Percentiles rank a stretch among this genome's conserved stretches.
Evolutionary conservation across 1,140 invertebrate genomes (phyloP).

Genomic region (Drosophila parabipectinata): DNA sequence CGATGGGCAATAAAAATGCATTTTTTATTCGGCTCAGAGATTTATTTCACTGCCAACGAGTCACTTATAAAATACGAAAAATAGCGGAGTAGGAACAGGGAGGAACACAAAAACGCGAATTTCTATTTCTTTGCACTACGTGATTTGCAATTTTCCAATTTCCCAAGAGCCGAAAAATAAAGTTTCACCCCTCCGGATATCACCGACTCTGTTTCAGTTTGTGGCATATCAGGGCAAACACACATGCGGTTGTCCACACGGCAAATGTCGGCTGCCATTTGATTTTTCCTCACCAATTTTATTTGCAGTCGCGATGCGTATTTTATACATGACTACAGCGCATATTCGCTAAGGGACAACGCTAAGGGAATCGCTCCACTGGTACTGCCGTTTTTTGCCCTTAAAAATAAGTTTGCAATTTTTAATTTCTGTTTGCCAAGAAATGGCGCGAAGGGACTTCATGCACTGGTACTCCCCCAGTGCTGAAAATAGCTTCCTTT

Average conservation of each 20-base stretch:
- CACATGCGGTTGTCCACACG: constrained; percentile 54
- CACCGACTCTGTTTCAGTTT: constrained; percentile 35
- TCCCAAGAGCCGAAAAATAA: constrained; percentile 64
- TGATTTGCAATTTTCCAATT: constrained; percentile 80
- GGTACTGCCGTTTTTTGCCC: background rate
- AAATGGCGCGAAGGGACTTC: background rate
- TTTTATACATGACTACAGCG: constrained; percentile 55
- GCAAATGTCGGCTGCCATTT: constrained; percentile 52
- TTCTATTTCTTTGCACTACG: constrained; percentile 74
- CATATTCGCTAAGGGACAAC: constrained; percentile 10
- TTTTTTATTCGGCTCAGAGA: constrained; percentile 58
- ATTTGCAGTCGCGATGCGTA: constrained; percentile 61
- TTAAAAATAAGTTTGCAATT: constrained; percentile 8
- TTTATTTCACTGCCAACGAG: constrained; percentile 50
- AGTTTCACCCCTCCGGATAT: constrained; percentile 35
- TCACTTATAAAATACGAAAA: constrained; percentile 33
- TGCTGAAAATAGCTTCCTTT: background rate
- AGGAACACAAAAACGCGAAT: constrained; percentile 62
- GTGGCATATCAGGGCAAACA: constrained; percentile 44
- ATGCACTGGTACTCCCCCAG: background rate
- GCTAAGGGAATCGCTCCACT: constrained; percentile 4
- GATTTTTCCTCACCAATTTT: constrained; percentile 58
- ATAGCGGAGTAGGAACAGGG: background rate
- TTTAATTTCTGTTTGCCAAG: background rate
- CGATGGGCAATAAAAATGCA: constrained; percentile 70